phyloP scores from a whole-genome alignment of 2,888 invertebrate genomes.

The Euzetes globulus region DNA sequence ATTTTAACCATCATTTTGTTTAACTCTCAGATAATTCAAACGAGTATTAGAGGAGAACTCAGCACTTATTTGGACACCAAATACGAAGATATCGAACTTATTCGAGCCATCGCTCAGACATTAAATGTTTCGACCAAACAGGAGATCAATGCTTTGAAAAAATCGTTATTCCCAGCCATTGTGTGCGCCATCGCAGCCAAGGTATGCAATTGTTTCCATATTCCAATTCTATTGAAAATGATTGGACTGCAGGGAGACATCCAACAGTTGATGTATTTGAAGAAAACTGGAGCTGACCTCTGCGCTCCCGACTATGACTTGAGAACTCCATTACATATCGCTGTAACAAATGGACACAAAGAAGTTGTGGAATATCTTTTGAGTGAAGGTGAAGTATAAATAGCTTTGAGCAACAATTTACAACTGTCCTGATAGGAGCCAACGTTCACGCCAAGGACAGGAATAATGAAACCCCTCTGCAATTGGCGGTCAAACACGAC shows the following conservation, averaged over 20 bases:
- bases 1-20: conserved; percentile 23
- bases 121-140: conserved; percentile 54
- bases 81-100: conserved; percentile 53
- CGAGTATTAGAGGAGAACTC: conserved; percentile 71
- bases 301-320: conserved; percentile 65
- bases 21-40: conserved; percentile 61
- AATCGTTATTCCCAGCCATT: conserved; percentile 63
- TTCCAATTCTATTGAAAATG: too few relatives aligned
- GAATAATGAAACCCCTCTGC: conserved; percentile 62
- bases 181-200: conserved; percentile 58
- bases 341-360: conserved; percentile 62
- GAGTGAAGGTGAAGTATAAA: conserved; percentile 53
- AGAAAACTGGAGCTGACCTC: conserved; percentile 62
- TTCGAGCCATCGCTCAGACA: conserved; percentile 57
- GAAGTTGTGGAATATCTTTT: conserved; percentile 64
- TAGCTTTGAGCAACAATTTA: not conserved
- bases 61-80: conserved; percentile 50
- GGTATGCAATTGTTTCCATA: too few relatives aligned
- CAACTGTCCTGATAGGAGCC: conserved; percentile 52
- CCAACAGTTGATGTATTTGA: conserved; percentile 6
- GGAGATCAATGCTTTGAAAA: conserved; percentile 54
- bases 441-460: conserved; percentile 70
- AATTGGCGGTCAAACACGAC: conserved; percentile 61
- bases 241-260: too few relatives aligned
- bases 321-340: conserved; percentile 71